Base-by-base conservation (phyloP, 2,888 invertebrate species). In the Lasioglossum figueresi region DNA sequence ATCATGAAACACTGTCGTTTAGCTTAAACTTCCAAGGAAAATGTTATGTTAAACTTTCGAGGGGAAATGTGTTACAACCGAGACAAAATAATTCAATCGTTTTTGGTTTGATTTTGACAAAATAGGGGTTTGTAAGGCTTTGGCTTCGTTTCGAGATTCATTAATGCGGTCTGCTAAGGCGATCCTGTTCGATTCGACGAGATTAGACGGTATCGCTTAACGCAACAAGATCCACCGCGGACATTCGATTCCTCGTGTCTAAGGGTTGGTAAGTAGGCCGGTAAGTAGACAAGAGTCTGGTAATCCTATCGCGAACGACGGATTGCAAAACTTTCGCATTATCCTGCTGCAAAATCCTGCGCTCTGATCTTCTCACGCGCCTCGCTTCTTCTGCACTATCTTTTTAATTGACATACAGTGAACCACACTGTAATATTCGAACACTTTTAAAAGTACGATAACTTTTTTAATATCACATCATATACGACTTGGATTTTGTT, bases 201-300 rank as follows among this genome's bases (percentile, higher is more conserved):
- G 82, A 88, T 86, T 87, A 87, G 76, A 84, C 79, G 75, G 79
- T 90, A 83, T 90, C 89, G 85, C 83, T 89, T 92, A 90, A 89
- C 87, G 91, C 87, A 92, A 93, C 80, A 84, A 83, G 88, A 93
- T 92, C 91, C 88, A 88, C 85, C 88, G 85, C 86, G 76, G 92
- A 93, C 76, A 93, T 92, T 91, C 89, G 91, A 93, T 91, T 90
- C 91, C 84, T 87, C 82, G 84, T 80, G 84, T 82, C 78, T 89
- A 86, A 87, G 78, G 85, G 84, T 70, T 40, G 40, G 70, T 88
- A 91, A 88, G 91, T 92, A 92, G 91, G 90, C 91, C 91, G 91
- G 86, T 88, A 91, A 92, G 89, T 88, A 91, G 88, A 86, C 88
- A 81, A 85, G 88, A 76, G 82, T 84, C 75, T 79, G 77, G 90